A percentile compares a stretch with the other conserved stretches of the same genome.
phyloP scores from a whole-genome alignment of 35 echinoderm and acorn worm species.

The Antedon bifida region DNA sequence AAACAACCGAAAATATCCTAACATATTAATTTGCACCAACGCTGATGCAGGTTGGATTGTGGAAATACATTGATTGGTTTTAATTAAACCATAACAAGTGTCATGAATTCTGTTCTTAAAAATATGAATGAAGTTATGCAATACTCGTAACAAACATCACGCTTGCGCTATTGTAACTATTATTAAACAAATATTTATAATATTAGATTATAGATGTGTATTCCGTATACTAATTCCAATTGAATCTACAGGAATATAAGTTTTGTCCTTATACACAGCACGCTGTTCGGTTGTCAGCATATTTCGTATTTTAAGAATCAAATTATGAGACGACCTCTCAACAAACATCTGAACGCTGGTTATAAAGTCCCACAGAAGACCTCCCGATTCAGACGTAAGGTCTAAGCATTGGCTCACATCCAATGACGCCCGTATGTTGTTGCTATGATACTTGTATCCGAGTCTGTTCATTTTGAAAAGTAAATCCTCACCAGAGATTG shows the following conservation, averaged over 20 bases:
- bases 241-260: background rate
- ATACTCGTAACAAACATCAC: too few species aligned
- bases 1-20: too few species aligned
- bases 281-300: background rate
- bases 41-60: too few species aligned
- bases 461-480: background rate
- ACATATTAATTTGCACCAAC: too few species aligned
- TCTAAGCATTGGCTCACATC: background rate
- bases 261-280: background rate
- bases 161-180: too few species aligned
- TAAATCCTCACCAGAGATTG: background rate
- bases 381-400: background rate
- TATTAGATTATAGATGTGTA: background rate
- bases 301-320: background rate
- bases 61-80: too few species aligned
- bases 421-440: background rate
- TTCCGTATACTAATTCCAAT: background rate
- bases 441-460: background rate
- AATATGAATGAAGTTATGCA: too few species aligned
- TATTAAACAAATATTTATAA: too few species aligned
- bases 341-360: background rate
- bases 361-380: background rate
- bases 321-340: background rate
- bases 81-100: too few species aligned
- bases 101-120: too few species aligned